Evolutionary conservation across 37 sponge, comb jelly and placozoan genomes (phyloP).

Genomic region (Oscarella lobularis): DNA sequence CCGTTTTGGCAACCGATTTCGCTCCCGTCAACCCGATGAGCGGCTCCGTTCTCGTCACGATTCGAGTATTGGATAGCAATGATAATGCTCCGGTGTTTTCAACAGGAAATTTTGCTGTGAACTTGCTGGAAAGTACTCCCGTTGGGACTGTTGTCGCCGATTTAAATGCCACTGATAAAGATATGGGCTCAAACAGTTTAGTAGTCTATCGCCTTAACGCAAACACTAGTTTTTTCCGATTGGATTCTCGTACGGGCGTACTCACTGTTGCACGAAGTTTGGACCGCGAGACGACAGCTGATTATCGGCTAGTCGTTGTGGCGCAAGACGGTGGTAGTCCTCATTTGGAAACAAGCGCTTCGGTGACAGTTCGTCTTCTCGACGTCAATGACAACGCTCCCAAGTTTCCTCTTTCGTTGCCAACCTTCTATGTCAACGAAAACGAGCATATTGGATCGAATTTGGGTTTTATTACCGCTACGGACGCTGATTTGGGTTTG

Average conservation of each 20-base stretch:
- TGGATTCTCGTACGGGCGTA: slow-evolving; percentile 28
- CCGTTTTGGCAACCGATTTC: slow-evolving; percentile 27
- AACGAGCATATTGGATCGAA: slow-evolving; percentile 5
- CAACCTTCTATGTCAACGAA: slow-evolving; percentile 2
- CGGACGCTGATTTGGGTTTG: slow-evolving; percentile 13
- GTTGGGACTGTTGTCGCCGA: slow-evolving; percentile 12
- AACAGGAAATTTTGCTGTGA: slow-evolving; percentile 3
- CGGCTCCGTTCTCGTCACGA: slow-evolving; percentile 7
- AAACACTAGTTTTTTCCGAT: slow-evolving; percentile 2
- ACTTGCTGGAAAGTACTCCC: slow-evolving; percentile 16
- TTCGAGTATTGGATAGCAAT: slow-evolving; percentile 22
- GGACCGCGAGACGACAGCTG: background rate
- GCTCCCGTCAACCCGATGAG: slow-evolving; percentile 16
- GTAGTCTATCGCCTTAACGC: slow-evolving; percentile 6
- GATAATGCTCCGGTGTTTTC: slow-evolving; percentile 29
- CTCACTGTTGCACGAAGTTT: slow-evolving; percentile 26
- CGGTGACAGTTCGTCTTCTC: slow-evolving; percentile 19
- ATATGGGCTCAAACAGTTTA: slow-evolving; percentile 16
- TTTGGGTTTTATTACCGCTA: background rate
- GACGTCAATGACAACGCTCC: slow-evolving; percentile 69
- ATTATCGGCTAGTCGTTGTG: slow-evolving; percentile 2
- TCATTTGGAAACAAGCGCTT: background rate
- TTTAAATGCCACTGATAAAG: slow-evolving; percentile 36
- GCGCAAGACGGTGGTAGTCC: slow-evolving; percentile 28
- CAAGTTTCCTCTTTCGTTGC: background rate